Evolutionary conservation across 2,797 vertebrate species (phyloP), one percentile per base, ranked within the genome.

Genomic region (Hirundo rustica): DNA sequence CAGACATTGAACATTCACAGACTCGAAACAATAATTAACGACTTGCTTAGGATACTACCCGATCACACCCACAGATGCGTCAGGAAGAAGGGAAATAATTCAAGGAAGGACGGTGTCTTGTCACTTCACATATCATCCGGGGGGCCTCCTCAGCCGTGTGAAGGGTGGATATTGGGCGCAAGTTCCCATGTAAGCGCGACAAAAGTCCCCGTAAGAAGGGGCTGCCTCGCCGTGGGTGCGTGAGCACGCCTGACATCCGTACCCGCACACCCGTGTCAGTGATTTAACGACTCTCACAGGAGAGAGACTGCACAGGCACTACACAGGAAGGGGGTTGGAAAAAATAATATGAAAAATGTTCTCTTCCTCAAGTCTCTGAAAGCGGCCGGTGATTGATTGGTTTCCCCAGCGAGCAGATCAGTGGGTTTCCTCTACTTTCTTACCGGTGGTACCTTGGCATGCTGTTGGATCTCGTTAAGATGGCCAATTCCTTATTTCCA

Each of bases 11-110:
- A 72, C 76, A 34, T 38, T 93, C 64, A 77, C 75, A 85, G 79
- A 48, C 67, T 81, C 42, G 47, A 82, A 95, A 85, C 60, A 95
- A 88, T 81, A 90, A 96, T 95, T 94, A 94, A 84, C 82, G 51
- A 45, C 40, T 76, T 54, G 86, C 38, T 70, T 25, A 22, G 67
- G 64, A 19, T 76, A 50, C 62, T 60, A 76, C 64, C 68, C 26
- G 11, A 58, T 76, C 64, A 74, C 88, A 79, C 55, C 40, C 80
- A 36, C 27, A 13, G 61, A 79, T 38, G 32, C 71, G 76, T 82
- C 74, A 72, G 67, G 77, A 95, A 92, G 92, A 51, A 65, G 72
- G 18, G n/a, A 74, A 78, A 75, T 48, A 79, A 84, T 78, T 89
- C 38, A 64, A 54, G 72, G 53, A 29, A n/a, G 51, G 65, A 91